These are phyloP conservation scores for Palythoa grandis DNA, from an alignment of 92 coral and sea anemone genomes.

Conservation along the genomic window DNA sequence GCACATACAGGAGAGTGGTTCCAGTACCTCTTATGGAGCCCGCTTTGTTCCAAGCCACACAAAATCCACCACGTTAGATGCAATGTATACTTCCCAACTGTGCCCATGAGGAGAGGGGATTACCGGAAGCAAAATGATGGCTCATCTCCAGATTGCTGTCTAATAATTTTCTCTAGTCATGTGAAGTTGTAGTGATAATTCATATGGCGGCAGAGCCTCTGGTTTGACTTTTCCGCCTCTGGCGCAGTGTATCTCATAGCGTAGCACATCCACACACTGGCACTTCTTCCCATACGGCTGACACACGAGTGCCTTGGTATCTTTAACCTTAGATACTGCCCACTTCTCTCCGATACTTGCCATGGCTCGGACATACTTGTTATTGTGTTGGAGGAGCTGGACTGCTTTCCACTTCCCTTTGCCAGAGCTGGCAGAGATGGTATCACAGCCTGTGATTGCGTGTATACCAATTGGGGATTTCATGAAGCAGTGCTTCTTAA, in stretches of 20 bases:
- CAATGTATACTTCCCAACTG: slow-evolving; percentile 35
- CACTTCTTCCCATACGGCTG: slow-evolving; percentile 49
- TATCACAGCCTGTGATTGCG: slow-evolving; percentile 67
- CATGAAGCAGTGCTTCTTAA: slow-evolving; percentile 32
- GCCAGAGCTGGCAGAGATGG: slow-evolving; percentile 61
- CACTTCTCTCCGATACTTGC: slow-evolving; percentile 2
- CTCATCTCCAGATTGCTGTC: slow-evolving; percentile 59
- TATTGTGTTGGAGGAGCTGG: no score
- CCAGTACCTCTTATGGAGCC: no score
- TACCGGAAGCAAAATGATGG: slow-evolving; percentile 25
- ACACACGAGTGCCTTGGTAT: slow-evolving; percentile 49
- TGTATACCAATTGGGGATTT: slow-evolving; percentile 52
- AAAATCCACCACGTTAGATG: slow-evolving; percentile 19
- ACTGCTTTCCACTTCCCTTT: slow-evolving; percentile 63
- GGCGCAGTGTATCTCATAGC: slow-evolving; percentile 22
- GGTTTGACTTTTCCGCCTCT: no score
- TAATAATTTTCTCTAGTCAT: slow-evolving; percentile 43
- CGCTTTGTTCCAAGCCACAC: no score
- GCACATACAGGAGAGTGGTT: slow-evolving; percentile 29
- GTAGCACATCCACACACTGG: slow-evolving; percentile 43
- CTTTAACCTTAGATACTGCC: slow-evolving; percentile 48
- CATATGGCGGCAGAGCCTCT: no score
- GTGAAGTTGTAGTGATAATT: slow-evolving; percentile 50
- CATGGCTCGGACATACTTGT: no score
- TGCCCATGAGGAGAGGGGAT: slow-evolving; percentile 55